Conservation (phyloP, 2,888 invertebrate genomes). For the Trypoxylon attenuatum region DNA sequence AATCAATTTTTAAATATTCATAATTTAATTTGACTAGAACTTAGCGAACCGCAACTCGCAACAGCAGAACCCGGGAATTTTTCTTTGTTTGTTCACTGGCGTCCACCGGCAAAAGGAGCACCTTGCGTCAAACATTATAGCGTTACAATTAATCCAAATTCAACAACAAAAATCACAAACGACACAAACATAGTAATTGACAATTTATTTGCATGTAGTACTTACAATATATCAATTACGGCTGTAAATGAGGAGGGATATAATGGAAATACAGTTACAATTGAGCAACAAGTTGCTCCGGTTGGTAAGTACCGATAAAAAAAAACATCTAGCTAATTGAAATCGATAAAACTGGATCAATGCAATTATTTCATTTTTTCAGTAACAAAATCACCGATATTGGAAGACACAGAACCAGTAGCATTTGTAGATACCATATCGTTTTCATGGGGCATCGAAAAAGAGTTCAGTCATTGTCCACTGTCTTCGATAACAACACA, state of each 20-base stretch:
- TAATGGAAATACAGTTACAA: constrained; percentile 22
- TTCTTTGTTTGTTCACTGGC: constrained; percentile 56
- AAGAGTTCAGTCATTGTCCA: constrained; percentile 56
- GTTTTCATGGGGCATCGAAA: constrained; percentile 56
- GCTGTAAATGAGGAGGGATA: constrained; percentile 46
- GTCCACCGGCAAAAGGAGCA: constrained; percentile 49
- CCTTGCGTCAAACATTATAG: constrained; percentile 57
- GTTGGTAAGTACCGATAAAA: constrained; percentile 18
- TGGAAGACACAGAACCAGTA: neutral
- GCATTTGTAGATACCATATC: constrained; percentile 34
- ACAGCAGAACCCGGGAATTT: constrained; percentile 39
- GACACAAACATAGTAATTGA: constrained; percentile 43
- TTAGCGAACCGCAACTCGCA: constrained; percentile 42
- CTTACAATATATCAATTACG: constrained; percentile 52
- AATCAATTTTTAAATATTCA: neutral
- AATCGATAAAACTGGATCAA: too few relatives aligned
- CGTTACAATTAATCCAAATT: constrained; percentile 40
- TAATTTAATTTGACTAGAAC: constrained; percentile 41
- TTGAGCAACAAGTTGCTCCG: neutral
- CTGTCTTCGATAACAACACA: constrained; percentile 40
- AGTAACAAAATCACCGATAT: constrained; percentile 49
- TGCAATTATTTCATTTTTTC: constrained; percentile 11
- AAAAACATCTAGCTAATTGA: neutral
- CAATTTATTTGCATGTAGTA: constrained; percentile 54
- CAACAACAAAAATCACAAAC: constrained; percentile 1